Conservation (phyloP, 2,113 vertebrate species). For the Psophia crepitans region DNA sequence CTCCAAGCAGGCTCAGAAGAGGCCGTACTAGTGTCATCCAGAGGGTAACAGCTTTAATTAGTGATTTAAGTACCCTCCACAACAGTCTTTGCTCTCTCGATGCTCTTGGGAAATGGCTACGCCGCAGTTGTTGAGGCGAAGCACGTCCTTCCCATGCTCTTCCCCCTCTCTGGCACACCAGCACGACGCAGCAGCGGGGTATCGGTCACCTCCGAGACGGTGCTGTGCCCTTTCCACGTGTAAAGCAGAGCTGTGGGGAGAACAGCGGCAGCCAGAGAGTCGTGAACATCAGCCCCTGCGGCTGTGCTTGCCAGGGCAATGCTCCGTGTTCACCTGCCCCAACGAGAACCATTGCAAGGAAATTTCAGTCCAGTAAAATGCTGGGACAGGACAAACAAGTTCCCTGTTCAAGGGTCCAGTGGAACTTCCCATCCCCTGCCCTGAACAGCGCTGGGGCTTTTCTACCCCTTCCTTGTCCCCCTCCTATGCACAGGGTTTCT, state of each 20-base stretch:
- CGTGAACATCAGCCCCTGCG: rapidly evolving
- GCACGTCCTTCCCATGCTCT: neutral
- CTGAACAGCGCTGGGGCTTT: neutral
- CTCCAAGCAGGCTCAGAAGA: neutral
- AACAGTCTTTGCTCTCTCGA: neutral
- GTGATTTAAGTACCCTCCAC: neutral
- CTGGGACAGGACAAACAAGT: neutral
- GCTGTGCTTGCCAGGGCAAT: neutral
- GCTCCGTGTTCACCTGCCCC: neutral
- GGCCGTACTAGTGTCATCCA: neutral
- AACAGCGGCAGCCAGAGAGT: neutral
- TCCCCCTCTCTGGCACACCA: neutral
- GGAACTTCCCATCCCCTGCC: neutral
- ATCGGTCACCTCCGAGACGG: neutral
- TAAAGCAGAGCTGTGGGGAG: neutral
- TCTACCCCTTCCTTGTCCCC: neutral
- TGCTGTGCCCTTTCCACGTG: neutral
- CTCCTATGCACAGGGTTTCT: neutral
- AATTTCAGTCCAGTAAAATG: neutral
- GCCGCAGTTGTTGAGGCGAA: neutral
- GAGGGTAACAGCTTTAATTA: neutral
- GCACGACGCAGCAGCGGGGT: rapidly evolving
- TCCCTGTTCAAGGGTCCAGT: neutral
- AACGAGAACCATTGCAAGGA: rapidly evolving
- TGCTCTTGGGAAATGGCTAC: neutral